Base-by-base conservation (phyloP, 2,888 invertebrate species). In the Fabriciana adippe region DNA sequence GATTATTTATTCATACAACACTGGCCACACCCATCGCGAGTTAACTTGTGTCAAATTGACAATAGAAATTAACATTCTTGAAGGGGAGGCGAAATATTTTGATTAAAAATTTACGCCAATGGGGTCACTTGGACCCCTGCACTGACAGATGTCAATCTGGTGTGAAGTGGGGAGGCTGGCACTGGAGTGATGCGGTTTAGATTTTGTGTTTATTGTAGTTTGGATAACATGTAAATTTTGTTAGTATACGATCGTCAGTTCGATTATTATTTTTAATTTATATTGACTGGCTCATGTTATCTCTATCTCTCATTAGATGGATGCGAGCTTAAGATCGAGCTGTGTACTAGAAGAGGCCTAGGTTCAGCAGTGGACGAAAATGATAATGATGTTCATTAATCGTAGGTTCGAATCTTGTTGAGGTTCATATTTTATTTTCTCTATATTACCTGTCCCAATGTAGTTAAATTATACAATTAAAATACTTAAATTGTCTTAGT, bases 31-130 rank as follows among this genome's bases (percentile, higher is more conserved):
- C 83, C 84, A 83, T 79, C 78, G 72, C 76, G 76, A 82, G 80
- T 87, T 87, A 86, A 89, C 88, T 89, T 81, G 76, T 83, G 84
- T 82, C 85, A 41, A 61, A 83, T 75, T 77, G 83, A 89, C 90
- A 90, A 88, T 87, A 80, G 80, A 76, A 76, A 67, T 90, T 88
- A 88, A 88, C 90, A 81, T 79, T 74, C 72, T 70, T 51, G 74
- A 68, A 73, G 79, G 84, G 80, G 88, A 85, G 79, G 78, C 80
- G 76, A 88, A 90, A 89, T 90, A 87, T 92, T 92, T 90, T 90
- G 91, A 92, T 92, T 91, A 92, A 90, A 90, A 90, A 90, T 89
- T 87, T 89, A 91, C 87, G 86, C 82, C 77, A 84, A 79, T 81
- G 82, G 85, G 86, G 87, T 86, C 84, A 80, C 68, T 73, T 63